phyloP scores from a whole-genome alignment of 1,140 invertebrate species.

The Platyscapa corneri region DNA sequence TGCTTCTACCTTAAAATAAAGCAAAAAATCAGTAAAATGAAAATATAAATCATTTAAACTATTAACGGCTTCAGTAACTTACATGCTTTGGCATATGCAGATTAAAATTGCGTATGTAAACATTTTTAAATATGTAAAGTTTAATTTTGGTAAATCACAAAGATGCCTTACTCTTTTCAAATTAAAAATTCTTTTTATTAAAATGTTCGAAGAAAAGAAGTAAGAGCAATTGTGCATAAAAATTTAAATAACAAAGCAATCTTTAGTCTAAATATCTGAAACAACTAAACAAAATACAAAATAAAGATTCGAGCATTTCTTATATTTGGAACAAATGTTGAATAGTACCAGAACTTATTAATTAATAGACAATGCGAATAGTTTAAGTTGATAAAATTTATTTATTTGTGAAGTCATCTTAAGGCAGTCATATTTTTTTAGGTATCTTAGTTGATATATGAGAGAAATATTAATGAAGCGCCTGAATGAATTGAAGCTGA shows the following conservation, averaged over 20 bases:
- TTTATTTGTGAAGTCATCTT: conserved; percentile 51
- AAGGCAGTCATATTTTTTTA: conserved; percentile 49
- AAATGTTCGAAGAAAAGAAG: conserved; percentile 47
- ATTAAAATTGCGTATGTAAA: conserved; percentile 53
- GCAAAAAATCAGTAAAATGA: conserved; percentile 52
- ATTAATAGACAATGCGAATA: conserved; percentile 39
- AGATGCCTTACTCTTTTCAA: conserved; percentile 55
- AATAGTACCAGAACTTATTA: conserved; percentile 19
- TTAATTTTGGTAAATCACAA: conserved; percentile 51
- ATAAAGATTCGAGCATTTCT: conserved; percentile 35
- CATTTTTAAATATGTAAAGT: conserved; percentile 53
- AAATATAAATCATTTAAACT: conserved; percentile 43
- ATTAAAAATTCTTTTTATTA: conserved; percentile 38
- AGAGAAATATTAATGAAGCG: conserved; percentile 48
- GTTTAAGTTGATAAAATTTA: conserved; percentile 46
- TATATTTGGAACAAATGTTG: conserved; percentile 37
- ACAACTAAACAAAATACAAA: conserved; percentile 28
- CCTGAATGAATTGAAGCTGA: conserved; percentile 49
- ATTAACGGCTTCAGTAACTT: conserved; percentile 49
- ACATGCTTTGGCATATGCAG: conserved; percentile 51
- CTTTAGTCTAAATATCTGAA: conserved; percentile 45
- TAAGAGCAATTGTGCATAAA: conserved; percentile 47
- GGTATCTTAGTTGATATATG: conserved; percentile 50
- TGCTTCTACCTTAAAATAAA: conserved; percentile 64
- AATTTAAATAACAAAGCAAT: conserved; percentile 46